Conservation (phyloP, 1,140 invertebrate species). For the Pseudomyrmex dendroicus region DNA sequence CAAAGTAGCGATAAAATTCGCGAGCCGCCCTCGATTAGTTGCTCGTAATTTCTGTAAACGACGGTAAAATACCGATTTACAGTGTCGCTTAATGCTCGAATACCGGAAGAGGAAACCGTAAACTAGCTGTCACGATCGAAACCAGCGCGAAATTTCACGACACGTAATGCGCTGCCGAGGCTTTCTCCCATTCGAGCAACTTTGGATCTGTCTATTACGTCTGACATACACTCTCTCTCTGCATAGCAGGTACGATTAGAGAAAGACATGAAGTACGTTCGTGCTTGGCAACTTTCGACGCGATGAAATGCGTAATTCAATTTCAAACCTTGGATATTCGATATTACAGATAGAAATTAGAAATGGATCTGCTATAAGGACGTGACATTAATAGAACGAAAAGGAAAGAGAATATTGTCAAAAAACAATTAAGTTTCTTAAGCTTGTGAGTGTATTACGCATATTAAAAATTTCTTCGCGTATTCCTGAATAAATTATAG, state of each 20-base stretch:
- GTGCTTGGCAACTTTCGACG: not conserved
- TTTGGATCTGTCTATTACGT: slow-evolving; percentile 42
- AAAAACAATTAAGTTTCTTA: not conserved
- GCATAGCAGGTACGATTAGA: slow-evolving; percentile 16
- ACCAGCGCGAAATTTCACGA: slow-evolving; percentile 30
- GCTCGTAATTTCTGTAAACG: not conserved
- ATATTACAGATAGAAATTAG: not conserved
- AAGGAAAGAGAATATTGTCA: not conserved
- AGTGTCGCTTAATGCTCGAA: not conserved
- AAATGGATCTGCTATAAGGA: not conserved
- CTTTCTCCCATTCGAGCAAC: slow-evolving; percentile 34
- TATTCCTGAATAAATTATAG: too few relatives aligned
- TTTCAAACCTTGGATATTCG: slow-evolving; percentile 1
- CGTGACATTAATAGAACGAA: not conserved
- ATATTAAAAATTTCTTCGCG: too few relatives aligned
- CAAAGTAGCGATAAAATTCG: slow-evolving; percentile 21
- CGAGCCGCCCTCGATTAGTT: not conserved
- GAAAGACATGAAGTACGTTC: slow-evolving; percentile 13
- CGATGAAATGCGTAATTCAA: slow-evolving; percentile 25
- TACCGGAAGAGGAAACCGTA: slow-evolving; percentile 20
- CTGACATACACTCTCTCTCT: slow-evolving; percentile 10
- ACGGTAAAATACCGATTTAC: not conserved
- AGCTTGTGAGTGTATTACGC: too few relatives aligned
- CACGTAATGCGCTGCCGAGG: not conserved
- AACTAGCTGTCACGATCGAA: slow-evolving; percentile 9